Evolutionary conservation across 1,140 invertebrate genomes (phyloP).

Genomic region (Neuroterus valhalla): DNA sequence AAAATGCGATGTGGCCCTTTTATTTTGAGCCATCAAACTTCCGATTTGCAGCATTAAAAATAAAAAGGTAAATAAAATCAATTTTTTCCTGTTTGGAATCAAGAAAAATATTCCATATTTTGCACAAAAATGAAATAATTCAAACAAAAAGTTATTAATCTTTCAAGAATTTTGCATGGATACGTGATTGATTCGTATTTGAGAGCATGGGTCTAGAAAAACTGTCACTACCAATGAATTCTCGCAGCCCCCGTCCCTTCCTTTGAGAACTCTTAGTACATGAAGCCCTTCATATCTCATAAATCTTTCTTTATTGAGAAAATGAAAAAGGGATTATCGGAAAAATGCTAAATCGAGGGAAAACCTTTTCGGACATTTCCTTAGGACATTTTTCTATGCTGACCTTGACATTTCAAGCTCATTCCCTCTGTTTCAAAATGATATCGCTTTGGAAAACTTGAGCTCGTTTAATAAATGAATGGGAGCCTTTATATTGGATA

Average conservation of each 20-base stretch:
- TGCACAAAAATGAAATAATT: not conserved
- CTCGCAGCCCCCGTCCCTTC: not conserved
- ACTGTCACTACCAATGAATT: slow-evolving; percentile 14
- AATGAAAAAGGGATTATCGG: slow-evolving; percentile 18
- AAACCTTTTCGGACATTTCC: not conserved
- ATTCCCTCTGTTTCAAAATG: not conserved
- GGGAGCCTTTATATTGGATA: not conserved
- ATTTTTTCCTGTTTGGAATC: too few relatives aligned
- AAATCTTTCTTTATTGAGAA: slow-evolving; percentile 20
- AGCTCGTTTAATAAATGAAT: not conserved
- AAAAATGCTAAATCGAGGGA: slow-evolving; percentile 19
- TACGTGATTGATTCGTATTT: slow-evolving; percentile 18
- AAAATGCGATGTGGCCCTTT: too few relatives aligned
- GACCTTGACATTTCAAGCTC: not conserved
- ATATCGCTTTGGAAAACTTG: not conserved
- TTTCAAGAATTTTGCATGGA: slow-evolving; percentile 2
- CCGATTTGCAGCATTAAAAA: too few relatives aligned
- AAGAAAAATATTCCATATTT: too few relatives aligned
- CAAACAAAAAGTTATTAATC: not conserved
- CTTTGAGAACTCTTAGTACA: slow-evolving; percentile 11
- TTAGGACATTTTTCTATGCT: not conserved
- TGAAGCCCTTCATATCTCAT: slow-evolving; percentile 19
- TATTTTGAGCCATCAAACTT: too few relatives aligned
- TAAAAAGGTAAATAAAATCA: too few relatives aligned
- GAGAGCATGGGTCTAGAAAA: slow-evolving; percentile 10